Percentiles rank a stretch among this genome's conserved stretches.
phyloP scores from a whole-genome alignment of 2,888 invertebrate species.

The Athalia rosae region DNA sequence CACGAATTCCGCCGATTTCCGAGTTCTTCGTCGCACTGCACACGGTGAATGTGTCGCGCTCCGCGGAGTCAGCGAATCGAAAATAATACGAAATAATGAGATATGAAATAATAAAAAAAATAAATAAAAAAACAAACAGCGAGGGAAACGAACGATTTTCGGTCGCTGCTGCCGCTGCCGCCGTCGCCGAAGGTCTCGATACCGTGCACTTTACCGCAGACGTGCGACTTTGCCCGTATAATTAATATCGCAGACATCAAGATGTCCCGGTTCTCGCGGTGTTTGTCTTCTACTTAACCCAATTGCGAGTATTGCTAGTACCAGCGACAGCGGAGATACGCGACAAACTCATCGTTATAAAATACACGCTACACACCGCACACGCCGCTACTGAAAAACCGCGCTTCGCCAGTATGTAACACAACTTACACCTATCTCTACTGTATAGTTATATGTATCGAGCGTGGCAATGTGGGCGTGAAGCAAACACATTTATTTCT shows the following conservation, averaged over 20 bases:
- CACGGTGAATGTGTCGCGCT: no score
- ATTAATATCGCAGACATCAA: slow-evolving; percentile 20
- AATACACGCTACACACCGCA: slow-evolving; percentile 3
- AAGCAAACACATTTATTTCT: background rate
- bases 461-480: background rate
- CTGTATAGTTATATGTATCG: background rate
- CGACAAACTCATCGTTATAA: background rate
- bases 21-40: no score
- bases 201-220: no score
- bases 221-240: no score
- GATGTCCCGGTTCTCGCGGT: slow-evolving; percentile 31
- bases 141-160: no score
- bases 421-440: background rate
- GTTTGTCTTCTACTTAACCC: slow-evolving; percentile 40
- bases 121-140: no score
- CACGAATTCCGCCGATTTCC: no score
- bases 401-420: background rate
- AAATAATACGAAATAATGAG: no score
- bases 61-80: no score
- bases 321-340: background rate
- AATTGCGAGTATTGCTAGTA: slow-evolving; percentile 21
- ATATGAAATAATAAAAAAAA: no score
- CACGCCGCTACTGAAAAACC: background rate
- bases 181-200: no score
- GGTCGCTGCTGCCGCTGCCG: no score